Conservation (phyloP, 2,113 vertebrate genomes). For the Vanacampus margaritifer region DNA sequence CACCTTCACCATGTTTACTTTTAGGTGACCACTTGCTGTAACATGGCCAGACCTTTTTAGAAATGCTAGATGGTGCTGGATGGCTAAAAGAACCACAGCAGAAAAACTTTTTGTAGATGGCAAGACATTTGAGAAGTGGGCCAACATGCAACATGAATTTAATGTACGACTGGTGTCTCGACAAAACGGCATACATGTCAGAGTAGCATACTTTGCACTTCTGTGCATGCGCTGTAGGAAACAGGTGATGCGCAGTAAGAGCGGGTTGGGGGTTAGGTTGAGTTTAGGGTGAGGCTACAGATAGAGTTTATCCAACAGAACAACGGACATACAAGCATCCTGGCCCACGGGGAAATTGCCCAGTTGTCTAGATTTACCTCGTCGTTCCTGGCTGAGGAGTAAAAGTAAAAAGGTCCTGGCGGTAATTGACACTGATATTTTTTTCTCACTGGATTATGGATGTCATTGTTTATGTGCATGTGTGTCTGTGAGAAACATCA, state of each 20-base stretch:
- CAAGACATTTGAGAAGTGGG: neutral
- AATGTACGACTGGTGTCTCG: too few species aligned
- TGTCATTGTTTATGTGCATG: slow-evolving; percentile 45
- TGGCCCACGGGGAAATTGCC: too few species aligned
- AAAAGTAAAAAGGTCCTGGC: neutral
- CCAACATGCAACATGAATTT: neutral
- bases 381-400: neutral
- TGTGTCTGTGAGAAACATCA: slow-evolving; percentile 42
- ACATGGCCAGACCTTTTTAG: neutral
- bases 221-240: too few species aligned
- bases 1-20: neutral
- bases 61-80: too few species aligned
- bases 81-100: neutral
- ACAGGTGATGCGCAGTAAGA: too few species aligned
- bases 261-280: too few species aligned
- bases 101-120: neutral
- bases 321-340: too few species aligned
- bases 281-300: too few species aligned
- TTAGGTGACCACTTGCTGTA: neutral
- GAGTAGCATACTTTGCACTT: too few species aligned
- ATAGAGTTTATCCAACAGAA: too few species aligned
- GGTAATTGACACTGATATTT: slow-evolving; percentile 11
- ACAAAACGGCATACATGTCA: too few species aligned
- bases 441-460: slow-evolving; percentile 63
- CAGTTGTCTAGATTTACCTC: too few species aligned